phyloP scores from a whole-genome alignment of 2,797 vertebrate genomes.

The Molossus molossus region DNA sequence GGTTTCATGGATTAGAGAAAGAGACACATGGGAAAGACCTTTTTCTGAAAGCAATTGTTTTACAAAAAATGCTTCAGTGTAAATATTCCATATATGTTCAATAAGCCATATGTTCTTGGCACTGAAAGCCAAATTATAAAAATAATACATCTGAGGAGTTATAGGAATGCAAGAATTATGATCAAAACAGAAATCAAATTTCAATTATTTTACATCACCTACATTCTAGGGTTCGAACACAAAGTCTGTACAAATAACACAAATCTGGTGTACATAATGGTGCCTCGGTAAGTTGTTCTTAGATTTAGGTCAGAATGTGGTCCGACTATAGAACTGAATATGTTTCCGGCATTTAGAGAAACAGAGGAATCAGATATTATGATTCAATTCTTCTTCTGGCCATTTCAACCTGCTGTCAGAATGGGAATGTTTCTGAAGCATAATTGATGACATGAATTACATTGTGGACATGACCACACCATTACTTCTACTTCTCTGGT shows the following conservation, averaged over 20 bases:
- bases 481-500: not conserved
- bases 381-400: not conserved
- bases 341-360: not conserved
- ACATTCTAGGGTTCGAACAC: not conserved
- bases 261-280: not conserved
- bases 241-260: not conserved
- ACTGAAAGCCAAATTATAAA: conserved; percentile 22
- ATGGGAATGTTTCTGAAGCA: not conserved
- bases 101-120: not conserved
- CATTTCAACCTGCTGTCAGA: not conserved
- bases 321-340: not conserved
- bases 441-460: not conserved
- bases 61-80: conserved; percentile 60
- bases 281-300: not conserved
- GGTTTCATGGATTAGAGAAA: not conserved
- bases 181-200: not conserved
- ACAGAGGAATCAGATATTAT: not conserved
- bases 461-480: not conserved
- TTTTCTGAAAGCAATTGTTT: not conserved
- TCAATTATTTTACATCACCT: not conserved
- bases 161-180: not conserved
- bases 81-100: not conserved
- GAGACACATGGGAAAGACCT: conserved; percentile 17
- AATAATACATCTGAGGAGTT: not conserved
- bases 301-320: not conserved